These are phyloP conservation scores for Matsumurasca onukii DNA, from an alignment of 1,140 invertebrate species.

Conservation along the genomic window DNA sequence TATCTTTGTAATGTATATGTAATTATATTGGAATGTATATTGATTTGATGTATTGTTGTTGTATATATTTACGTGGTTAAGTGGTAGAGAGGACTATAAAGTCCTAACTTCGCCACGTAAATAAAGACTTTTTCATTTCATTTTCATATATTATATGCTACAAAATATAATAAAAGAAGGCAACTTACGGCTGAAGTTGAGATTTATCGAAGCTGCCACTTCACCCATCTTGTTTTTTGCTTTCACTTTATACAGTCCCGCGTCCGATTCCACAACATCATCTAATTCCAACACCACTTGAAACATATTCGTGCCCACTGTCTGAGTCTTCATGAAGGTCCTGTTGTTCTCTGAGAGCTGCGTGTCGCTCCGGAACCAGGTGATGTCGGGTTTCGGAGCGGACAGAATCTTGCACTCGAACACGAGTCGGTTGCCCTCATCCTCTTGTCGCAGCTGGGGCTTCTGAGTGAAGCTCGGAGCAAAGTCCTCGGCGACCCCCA, in stretches of 20 bases:
- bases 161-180: slow-evolving; percentile 3
- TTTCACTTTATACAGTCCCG: slow-evolving; percentile 96
- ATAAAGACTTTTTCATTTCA: too few species aligned
- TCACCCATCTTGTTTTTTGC: slow-evolving; percentile 98
- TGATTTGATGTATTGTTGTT: too few species aligned
- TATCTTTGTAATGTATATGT: too few species aligned
- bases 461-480: slow-evolving; percentile 97
- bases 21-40: too few species aligned
- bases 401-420: slow-evolving; percentile 92
- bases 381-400: slow-evolving; percentile 85
- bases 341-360: slow-evolving; percentile 78
- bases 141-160: too few species aligned
- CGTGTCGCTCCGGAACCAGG: slow-evolving; percentile 87
- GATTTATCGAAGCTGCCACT: slow-evolving; percentile 96
- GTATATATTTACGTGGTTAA: too few species aligned
- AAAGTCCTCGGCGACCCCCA: slow-evolving; percentile 89
- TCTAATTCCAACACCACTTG: slow-evolving; percentile 90
- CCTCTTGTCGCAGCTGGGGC: slow-evolving; percentile 92
- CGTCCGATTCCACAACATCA: slow-evolving; percentile 94
- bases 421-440: slow-evolving; percentile 92
- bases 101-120: too few species aligned
- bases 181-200: slow-evolving; percentile 98
- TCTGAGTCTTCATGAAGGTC: slow-evolving; percentile 83
- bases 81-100: too few species aligned
- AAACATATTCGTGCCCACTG: slow-evolving; percentile 82